Conservation (phyloP, 2,888 invertebrate genomes). For the Drosophila cyrtoloma region DNA sequence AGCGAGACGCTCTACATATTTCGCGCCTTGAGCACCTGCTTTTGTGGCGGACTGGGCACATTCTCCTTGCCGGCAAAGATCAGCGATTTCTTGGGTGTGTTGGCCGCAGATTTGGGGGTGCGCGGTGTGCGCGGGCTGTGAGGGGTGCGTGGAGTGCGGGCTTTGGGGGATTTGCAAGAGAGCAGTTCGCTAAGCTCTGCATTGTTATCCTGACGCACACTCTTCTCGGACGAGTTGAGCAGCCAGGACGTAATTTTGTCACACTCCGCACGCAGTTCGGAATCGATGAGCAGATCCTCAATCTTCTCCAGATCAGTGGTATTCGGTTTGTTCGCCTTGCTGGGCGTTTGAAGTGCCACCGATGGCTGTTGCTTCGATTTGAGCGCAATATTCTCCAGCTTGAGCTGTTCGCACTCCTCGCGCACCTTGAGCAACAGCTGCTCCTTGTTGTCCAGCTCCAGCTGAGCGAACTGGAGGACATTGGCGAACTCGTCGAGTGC, state of each 20-base stretch:
- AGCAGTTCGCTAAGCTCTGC: constrained; percentile 80
- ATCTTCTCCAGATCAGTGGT: constrained; percentile 83
- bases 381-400: constrained; percentile 84
- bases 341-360: constrained; percentile 58
- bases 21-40: constrained; percentile 83
- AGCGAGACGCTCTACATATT: constrained; percentile 63
- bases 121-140: constrained; percentile 76
- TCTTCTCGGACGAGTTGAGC: constrained; percentile 77
- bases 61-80: constrained; percentile 85
- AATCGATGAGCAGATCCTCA: constrained; percentile 81
- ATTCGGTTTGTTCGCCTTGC: constrained; percentile 78
- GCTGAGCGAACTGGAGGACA: constrained; percentile 84
- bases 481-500: constrained; percentile 85
- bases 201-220: constrained; percentile 77
- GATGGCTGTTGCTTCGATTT: constrained; percentile 82
- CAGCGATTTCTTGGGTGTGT: constrained; percentile 84
- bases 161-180: constrained; percentile 65
- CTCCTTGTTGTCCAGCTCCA: constrained; percentile 85
- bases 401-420: constrained; percentile 84
- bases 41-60: constrained; percentile 82
- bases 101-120: constrained; percentile 65
- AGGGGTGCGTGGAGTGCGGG: constrained; percentile 68
- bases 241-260: constrained; percentile 84
- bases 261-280: constrained; percentile 83
- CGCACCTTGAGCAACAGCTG: constrained; percentile 80